Evolutionary conservation across 92 coral and sea anemone genomes (phyloP), one percentile per base, ranked within the genome.

Genomic region (Muricea muricata): DNA sequence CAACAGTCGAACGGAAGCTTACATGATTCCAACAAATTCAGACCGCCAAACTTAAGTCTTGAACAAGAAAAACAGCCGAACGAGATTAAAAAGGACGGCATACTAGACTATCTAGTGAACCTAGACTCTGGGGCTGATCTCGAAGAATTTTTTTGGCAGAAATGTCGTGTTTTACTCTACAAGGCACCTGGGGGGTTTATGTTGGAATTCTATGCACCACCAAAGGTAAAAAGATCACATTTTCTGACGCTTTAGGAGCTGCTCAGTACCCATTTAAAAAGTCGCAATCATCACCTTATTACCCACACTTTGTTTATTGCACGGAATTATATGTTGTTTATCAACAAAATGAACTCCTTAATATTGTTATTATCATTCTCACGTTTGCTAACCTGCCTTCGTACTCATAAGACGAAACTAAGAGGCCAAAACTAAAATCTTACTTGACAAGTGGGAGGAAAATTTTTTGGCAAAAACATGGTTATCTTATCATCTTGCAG

Each of bases 101-200:
- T 97, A 34, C 88, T 97, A 93, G 94, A 91, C 54, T 97, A 92
- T 85, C 91, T 97, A 3, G 94, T 97, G 91, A 97, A 97, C 60
- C 78, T 97, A 66, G 99, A 97, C 39, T 90, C 93, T 15, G 97
- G 99, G 14, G 93, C 93, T 37, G 94, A 97, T 81, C 87, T 97
- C 31, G 99, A 97, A 81, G 99, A 97, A 74, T 97, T 91, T 80
- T 97, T 97, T 71, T 97, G 99, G 99, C 99, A 97, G 85, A 97
- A 97, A 85, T 97, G 98, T 34, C 93, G 99, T 17, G 91, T 97
- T 39, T 93, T 97, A 29, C 66, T 97, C 39, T 87, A 94, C 67
- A 97, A 97, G 79, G 99, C 99, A 0, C 99, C 99, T 12, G 99
- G 99, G 29, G 99, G 99, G 33, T 97, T 56, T 54, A 97, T 97